Evolutionary conservation across 1,140 invertebrate species (phyloP).

Genomic region (Semibalanus balanoides): DNA sequence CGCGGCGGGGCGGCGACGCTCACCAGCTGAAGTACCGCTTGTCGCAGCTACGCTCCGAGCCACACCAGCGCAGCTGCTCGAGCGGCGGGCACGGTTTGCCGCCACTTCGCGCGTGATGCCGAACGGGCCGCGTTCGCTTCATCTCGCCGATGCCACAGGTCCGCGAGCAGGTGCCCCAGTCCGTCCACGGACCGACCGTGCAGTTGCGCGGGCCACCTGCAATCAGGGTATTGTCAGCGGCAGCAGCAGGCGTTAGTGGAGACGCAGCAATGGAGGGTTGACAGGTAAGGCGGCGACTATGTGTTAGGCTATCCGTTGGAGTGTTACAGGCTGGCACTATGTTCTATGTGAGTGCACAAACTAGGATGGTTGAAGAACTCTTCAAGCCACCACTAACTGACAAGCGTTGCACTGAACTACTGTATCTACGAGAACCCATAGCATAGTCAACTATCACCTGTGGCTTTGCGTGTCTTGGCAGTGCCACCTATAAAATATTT

Average conservation of each 20-base stretch:
- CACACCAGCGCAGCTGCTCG: slow-evolving; percentile 71
- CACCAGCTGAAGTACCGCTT: slow-evolving; percentile 40
- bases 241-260: neutral
- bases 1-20: neutral
- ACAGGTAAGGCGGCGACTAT: neutral
- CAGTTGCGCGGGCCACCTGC: slow-evolving; percentile 47
- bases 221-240: neutral
- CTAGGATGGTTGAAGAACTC: too few species aligned
- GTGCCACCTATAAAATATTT: too few species aligned
- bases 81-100: slow-evolving; percentile 63
- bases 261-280: neutral
- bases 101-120: slow-evolving; percentile 54
- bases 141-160: slow-evolving; percentile 76
- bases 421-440: too few species aligned
- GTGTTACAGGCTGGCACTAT: neutral
- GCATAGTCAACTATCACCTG: too few species aligned
- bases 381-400: too few species aligned
- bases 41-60: slow-evolving; percentile 51
- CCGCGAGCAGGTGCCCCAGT: slow-evolving; percentile 69
- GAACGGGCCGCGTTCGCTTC: slow-evolving; percentile 53
- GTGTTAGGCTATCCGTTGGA: neutral
- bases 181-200: slow-evolving; percentile 68
- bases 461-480: too few species aligned
- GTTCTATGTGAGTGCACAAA: too few species aligned
- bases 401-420: too few species aligned